Evolutionary conservation across 1,140 invertebrate genomes (phyloP).

Genomic region (Camponotus pennsylvanicus): DNA sequence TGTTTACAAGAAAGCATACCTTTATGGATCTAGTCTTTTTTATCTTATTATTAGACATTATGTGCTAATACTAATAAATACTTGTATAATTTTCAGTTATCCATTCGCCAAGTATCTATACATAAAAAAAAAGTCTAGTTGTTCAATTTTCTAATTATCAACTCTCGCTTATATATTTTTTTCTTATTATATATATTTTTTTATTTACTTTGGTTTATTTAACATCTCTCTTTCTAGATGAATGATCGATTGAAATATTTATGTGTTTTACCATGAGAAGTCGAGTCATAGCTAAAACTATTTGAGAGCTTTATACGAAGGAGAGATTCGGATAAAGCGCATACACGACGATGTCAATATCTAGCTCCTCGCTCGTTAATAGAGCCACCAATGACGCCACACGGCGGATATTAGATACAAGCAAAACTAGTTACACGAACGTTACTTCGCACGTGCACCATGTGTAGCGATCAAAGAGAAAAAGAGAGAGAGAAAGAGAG

Average conservation of each 20-base stretch:
- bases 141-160: background rate
- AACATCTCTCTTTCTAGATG: background rate
- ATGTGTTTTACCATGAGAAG: background rate
- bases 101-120: background rate
- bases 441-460: slow-evolving; percentile 60
- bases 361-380: slow-evolving; percentile 51
- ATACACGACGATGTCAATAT: slow-evolving; percentile 32
- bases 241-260: background rate
- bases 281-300: slow-evolving; percentile 15
- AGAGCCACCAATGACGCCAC: slow-evolving; percentile 58
- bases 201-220: background rate
- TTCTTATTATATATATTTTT: too few relatives aligned
- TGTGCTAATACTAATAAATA: background rate
- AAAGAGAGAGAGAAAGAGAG: slow-evolving; percentile 33
- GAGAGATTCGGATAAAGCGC: slow-evolving; percentile 47
- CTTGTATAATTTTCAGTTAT: background rate
- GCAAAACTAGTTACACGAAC: slow-evolving; percentile 59
- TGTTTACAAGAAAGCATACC: background rate
- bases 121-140: background rate
- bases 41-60: background rate
- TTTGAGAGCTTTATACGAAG: background rate
- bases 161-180: too few relatives aligned
- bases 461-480: slow-evolving; percentile 44
- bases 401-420: slow-evolving; percentile 59
- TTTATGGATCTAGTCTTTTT: background rate